phyloP scores from a whole-genome alignment of 2,888 invertebrate genomes.

The Drosophila paracracens region DNA sequence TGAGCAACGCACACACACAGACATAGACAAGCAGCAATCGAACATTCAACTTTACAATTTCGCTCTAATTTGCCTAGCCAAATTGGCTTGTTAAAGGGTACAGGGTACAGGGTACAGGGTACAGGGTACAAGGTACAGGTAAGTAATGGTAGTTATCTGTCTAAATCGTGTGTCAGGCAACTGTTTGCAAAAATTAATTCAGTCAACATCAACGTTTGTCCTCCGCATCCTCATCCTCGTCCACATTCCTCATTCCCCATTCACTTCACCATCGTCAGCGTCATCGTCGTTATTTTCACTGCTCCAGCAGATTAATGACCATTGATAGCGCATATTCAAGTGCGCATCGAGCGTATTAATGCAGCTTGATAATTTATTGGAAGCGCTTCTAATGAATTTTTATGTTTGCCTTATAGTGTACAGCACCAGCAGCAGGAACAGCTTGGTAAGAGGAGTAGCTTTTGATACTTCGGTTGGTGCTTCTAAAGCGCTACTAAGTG shows the following conservation, averaged over 20 bases:
- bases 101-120: background rate
- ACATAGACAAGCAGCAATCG: slow-evolving; percentile 9
- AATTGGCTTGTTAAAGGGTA: slow-evolving; percentile 53
- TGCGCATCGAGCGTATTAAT: slow-evolving; percentile 61
- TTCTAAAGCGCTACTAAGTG: slow-evolving; percentile 54
- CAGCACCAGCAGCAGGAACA: background rate
- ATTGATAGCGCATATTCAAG: slow-evolving; percentile 73
- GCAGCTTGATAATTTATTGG: slow-evolving; percentile 79
- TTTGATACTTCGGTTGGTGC: slow-evolving; percentile 35
- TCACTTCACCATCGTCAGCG: background rate
- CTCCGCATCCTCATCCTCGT: background rate
- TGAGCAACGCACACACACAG: slow-evolving; percentile 39
- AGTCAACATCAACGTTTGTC: slow-evolving; percentile 29
- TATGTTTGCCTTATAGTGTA: slow-evolving; percentile 54
- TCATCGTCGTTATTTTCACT: background rate
- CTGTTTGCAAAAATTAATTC: slow-evolving; percentile 38
- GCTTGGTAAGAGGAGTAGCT: slow-evolving; percentile 4
- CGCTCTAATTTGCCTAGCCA: slow-evolving; percentile 67
- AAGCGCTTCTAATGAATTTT: slow-evolving; percentile 72
- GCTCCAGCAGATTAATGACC: slow-evolving; percentile 63
- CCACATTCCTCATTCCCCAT: too few relatives aligned
- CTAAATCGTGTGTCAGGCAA: slow-evolving; percentile 36
- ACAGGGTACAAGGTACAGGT: background rate
- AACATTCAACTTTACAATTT: slow-evolving; percentile 31
- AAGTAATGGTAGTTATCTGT: background rate